Evolutionary conservation across 2,113 vertebrate species (phyloP), one percentile per base, ranked within the genome.

Genomic region (Corvus moneduloides): DNA sequence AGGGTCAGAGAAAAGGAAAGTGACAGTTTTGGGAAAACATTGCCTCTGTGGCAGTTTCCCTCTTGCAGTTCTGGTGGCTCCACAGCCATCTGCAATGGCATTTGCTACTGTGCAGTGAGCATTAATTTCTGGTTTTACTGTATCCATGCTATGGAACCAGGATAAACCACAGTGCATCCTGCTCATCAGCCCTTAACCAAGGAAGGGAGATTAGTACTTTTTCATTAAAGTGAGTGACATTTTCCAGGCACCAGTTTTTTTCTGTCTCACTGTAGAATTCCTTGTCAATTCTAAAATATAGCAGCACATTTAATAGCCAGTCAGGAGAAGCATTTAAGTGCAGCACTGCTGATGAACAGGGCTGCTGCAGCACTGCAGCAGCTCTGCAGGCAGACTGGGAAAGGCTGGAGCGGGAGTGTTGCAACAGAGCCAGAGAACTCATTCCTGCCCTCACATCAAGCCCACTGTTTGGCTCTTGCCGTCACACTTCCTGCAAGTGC

Each of bases 321-420:
- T 10, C 22, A 28, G 84, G 62, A 82, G 71, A 51, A 44, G 55
- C 21, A 13, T 56, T 59, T 23, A 48, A 71, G n/a, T 10, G 26
- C 78, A 88, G 91, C 39, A 3, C 16, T 81, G 89, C 87, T 87
- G 77, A 26, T 24, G 49, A 62, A 68, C 37, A 33, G 55, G 46
- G 30, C 30, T 95, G 68, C 84, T 49, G 96, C 86, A 94, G 92
- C 81, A 88, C 75, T 97, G 94, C 93, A 91, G 89, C 73, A 84
- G 28, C 28, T 87, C 80, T 94, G 95, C 94, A 84, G 94, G 49
- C 69, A 68, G 44, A 18, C 58, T 41, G 63, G 59, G 11, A 68
- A 59, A 83, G 52, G 41, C 79, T 94, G 52, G 76, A 87, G 75
- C 69, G 55, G 66, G 58, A 49, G 13, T 32, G 14, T 59, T 77